Percentiles rank a stretch among this genome's conserved stretches.
These are phyloP conservation scores for Napeogenes sylphis DNA, from an alignment of 2,888 invertebrate genomes.

Conservation along the genomic window DNA sequence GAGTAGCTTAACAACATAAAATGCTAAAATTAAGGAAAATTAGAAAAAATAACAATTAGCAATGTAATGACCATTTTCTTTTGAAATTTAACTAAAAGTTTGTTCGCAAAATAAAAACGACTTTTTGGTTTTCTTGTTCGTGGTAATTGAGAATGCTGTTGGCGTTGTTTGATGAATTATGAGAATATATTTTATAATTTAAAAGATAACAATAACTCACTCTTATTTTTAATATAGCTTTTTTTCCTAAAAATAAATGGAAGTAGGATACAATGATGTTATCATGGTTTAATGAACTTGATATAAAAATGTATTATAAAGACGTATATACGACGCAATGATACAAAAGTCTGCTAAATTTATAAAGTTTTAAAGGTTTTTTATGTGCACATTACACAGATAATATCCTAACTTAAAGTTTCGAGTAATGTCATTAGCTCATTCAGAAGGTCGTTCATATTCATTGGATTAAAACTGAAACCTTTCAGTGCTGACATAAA, in stretches of 20 bases:
- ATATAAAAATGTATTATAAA: too few species aligned
- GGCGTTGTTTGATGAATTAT: constrained; percentile 16
- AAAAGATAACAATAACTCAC: background rate
- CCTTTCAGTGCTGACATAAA: background rate
- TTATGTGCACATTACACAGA: too few species aligned
- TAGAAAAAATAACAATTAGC: constrained; percentile 22
- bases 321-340: too few species aligned
- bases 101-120: constrained; percentile 10
- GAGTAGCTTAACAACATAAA: constrained; percentile 10
- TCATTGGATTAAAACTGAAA: background rate
- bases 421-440: constrained; percentile 1
- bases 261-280: too few species aligned
- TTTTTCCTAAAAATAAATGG: too few species aligned
- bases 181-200: constrained; percentile 9
- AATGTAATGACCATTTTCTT: constrained; percentile 20
- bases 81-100: constrained; percentile 18
- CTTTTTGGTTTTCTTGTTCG: constrained; percentile 9
- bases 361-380: too few species aligned
- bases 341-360: too few species aligned
- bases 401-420: background rate
- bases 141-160: constrained; percentile 9
- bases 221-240: background rate
- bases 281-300: background rate
- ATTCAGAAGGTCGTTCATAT: constrained; percentile 8
- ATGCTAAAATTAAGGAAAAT: constrained; percentile 16